These are phyloP conservation scores for Drosophila tripunctata DNA, from an alignment of 2,888 invertebrate species.

Conservation along the genomic window DNA sequence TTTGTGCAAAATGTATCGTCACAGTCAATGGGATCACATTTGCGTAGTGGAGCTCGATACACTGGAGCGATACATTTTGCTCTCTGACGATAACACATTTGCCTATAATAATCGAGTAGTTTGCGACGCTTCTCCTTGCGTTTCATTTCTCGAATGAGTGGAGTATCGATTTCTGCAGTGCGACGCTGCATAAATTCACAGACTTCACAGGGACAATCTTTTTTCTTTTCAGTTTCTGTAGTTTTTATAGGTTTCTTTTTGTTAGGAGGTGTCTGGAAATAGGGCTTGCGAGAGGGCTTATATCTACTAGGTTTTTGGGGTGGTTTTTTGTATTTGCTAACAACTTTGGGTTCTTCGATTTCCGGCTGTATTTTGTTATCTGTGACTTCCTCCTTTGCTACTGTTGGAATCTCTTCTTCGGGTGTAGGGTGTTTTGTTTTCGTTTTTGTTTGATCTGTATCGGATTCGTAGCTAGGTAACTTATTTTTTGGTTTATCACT, in stretches of 20 bases:
- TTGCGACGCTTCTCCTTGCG: constrained; percentile 13
- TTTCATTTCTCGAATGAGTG: constrained; percentile 37
- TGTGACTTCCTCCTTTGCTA: too few species aligned
- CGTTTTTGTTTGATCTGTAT: neutral
- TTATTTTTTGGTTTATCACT: neutral
- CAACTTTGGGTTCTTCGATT: neutral
- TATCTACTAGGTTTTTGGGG: neutral
- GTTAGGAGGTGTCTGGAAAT: neutral
- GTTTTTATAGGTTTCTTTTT: neutral
- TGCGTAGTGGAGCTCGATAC: constrained; percentile 26
- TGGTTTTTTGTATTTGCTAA: neutral
- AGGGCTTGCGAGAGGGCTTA: neutral
- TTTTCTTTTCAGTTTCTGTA: neutral
- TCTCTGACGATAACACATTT: constrained; percentile 9
- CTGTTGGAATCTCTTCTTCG: neutral
- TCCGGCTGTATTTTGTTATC: too few species aligned
- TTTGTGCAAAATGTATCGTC: constrained; percentile 31
- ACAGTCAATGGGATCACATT: constrained; percentile 27
- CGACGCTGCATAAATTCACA: constrained; percentile 31
- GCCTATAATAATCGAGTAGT: constrained; percentile 29
- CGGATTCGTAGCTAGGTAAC: neutral
- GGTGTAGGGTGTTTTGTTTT: neutral
- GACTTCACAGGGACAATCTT: constrained; percentile 39
- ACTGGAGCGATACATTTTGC: neutral
- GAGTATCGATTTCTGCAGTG: constrained; percentile 21